phyloP scores from a whole-genome alignment of 2,888 invertebrate species.

The Drosophila algonquin region DNA sequence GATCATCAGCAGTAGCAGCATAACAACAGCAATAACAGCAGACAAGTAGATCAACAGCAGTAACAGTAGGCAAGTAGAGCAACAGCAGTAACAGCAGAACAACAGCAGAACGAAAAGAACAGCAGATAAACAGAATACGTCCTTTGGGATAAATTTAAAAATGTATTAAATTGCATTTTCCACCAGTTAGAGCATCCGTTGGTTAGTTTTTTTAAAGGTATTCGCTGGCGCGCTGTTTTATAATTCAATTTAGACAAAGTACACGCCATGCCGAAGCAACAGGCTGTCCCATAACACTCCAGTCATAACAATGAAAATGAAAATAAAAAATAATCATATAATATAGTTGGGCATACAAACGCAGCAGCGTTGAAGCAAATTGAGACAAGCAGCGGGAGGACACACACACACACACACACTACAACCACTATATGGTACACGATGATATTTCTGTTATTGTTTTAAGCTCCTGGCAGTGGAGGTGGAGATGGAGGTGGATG shows the following conservation, averaged over 20 bases:
- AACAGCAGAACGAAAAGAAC: too few species aligned
- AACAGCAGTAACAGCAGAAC: too few species aligned
- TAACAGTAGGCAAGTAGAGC: too few species aligned
- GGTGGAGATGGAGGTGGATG: neutral
- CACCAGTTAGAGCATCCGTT: neutral
- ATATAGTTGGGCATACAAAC: constrained; percentile 64
- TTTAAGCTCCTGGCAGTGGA: constrained; percentile 5
- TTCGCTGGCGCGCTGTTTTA: constrained; percentile 33
- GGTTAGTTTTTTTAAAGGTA: neutral
- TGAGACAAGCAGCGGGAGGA: constrained; percentile 44
- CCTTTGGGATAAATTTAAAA: neutral
- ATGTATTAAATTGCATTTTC: neutral
- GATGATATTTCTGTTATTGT: constrained; percentile 38
- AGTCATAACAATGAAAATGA: constrained; percentile 69
- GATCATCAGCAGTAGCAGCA: too few species aligned
- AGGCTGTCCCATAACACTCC: constrained; percentile 58
- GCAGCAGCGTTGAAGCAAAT: constrained; percentile 65
- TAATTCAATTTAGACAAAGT: constrained; percentile 64
- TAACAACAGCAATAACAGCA: too few species aligned
- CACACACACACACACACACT: constrained; percentile 12
- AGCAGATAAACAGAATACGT: neutral
- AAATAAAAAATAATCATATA: constrained; percentile 72
- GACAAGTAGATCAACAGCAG: too few species aligned
- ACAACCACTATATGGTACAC: constrained; percentile 27
- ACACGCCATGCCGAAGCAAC: constrained; percentile 51